Evolutionary conservation across 2,888 invertebrate species (phyloP).

Genomic region (Chloroclysta siterata): DNA sequence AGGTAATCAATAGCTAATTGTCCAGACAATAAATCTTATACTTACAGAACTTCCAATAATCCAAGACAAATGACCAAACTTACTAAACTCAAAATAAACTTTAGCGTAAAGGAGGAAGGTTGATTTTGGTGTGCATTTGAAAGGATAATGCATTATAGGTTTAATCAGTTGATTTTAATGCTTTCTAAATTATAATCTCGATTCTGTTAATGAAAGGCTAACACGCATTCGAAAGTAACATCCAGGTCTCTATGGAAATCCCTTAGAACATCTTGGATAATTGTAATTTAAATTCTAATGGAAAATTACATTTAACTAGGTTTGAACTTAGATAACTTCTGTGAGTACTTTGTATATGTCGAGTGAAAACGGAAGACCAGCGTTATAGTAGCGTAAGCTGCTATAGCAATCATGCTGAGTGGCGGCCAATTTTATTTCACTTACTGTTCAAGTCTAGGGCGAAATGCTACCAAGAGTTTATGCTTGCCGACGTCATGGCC

Average conservation of each 20-base stretch:
- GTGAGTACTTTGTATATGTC: neutral
- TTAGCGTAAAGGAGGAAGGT: slow-evolving; percentile 37
- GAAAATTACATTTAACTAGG: slow-evolving; percentile 25
- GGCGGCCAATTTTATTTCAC: too few relatives aligned
- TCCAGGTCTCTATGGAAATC: slow-evolving; percentile 44
- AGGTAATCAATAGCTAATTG: slow-evolving; percentile 69
- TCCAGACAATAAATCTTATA: slow-evolving; percentile 64
- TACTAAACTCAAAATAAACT: slow-evolving; percentile 36
- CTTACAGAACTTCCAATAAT: slow-evolving; percentile 50
- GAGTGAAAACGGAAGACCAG: neutral
- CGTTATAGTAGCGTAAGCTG: too few relatives aligned
- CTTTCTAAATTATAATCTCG: slow-evolving; percentile 57
- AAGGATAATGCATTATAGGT: slow-evolving; percentile 43
- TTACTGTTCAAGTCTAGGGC: too few relatives aligned
- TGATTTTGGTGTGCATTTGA: slow-evolving; percentile 21
- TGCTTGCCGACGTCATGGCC: too few relatives aligned
- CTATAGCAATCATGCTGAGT: too few relatives aligned
- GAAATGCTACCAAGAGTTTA: too few relatives aligned
- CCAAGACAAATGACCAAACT: slow-evolving; percentile 47
- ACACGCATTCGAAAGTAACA: slow-evolving; percentile 55
- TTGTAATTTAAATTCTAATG: slow-evolving; percentile 34
- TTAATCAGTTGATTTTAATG: slow-evolving; percentile 55
- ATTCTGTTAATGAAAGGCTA: slow-evolving; percentile 54
- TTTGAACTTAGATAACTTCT: slow-evolving; percentile 15
- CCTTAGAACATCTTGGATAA: slow-evolving; percentile 41